Conservation (phyloP, 2,797 vertebrate species). For the Acestrorhynchus altus region DNA sequence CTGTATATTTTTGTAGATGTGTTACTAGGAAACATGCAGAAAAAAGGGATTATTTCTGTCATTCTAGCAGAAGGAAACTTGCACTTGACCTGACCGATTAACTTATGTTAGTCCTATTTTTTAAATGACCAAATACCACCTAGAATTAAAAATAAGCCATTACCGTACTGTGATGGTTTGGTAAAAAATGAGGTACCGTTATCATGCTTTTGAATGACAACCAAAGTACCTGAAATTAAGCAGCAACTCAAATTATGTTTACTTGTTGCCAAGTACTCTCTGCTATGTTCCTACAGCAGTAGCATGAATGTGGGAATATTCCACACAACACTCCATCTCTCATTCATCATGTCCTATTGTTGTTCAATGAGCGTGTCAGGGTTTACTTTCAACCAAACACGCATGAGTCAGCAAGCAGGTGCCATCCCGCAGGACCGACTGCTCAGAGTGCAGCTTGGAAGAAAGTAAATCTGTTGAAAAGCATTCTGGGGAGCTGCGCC, state of each 20-base stretch:
- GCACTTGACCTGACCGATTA: no score
- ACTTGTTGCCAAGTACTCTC: neutral
- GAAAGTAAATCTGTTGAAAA: constrained; percentile 34
- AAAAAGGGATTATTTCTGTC: no score
- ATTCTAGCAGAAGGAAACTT: no score
- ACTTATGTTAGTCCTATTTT: no score
- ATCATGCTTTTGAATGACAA: neutral
- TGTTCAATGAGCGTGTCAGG: neutral
- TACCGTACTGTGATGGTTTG: no score
- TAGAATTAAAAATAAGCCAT: no score
- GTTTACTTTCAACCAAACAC: neutral
- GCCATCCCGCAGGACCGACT: neutral
- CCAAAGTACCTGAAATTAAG: neutral
- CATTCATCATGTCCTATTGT: neutral
- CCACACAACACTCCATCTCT: neutral
- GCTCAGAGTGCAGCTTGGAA: neutral
- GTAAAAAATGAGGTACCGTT: no score
- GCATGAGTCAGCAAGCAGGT: neutral
- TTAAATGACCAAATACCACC: no score
- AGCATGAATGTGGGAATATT: no score
- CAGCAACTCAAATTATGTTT: neutral
- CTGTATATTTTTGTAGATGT: no score
- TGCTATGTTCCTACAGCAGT: neutral
- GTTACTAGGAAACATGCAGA: no score
- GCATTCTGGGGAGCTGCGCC: constrained; percentile 13